Conservation (phyloP, 2,113 vertebrate genomes). For the Odocoileus hemionus region DNA sequence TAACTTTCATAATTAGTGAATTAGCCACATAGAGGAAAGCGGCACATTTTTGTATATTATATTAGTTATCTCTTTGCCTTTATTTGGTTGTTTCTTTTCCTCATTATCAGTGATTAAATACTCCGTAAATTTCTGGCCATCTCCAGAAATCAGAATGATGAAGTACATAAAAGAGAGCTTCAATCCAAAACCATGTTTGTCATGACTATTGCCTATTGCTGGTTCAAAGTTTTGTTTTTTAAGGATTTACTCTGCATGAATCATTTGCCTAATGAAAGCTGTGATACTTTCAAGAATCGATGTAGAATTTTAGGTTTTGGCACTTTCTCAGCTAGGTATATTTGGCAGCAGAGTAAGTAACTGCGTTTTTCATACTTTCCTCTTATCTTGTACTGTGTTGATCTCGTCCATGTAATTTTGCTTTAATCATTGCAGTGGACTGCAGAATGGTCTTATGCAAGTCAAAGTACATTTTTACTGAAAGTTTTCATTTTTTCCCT, state of each 20-base stretch:
- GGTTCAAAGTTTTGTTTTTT: not conserved
- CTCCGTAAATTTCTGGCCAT: not conserved
- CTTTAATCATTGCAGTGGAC: not conserved
- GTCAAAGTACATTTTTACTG: not conserved
- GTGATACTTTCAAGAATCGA: not conserved
- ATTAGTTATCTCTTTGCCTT: not conserved
- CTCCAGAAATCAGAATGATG: not conserved
- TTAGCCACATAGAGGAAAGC: not conserved
- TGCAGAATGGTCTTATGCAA: not conserved
- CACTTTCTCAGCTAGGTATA: not conserved
- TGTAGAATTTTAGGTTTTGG: not conserved
- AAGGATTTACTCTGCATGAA: not conserved
- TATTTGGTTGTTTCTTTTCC: not conserved
- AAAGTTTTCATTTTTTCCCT: not conserved
- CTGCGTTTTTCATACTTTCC: not conserved
- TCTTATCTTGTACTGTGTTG: not conserved
- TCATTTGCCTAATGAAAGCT: not conserved
- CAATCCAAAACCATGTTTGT: not conserved
- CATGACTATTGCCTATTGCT: not conserved
- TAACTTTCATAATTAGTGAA: slow-evolving; percentile 5
- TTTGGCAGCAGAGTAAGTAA: not conserved
- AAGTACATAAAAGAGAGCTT: not conserved
- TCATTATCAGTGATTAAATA: not conserved
- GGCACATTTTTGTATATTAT: not conserved
- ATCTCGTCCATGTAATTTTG: not conserved